Evolutionary conservation across 2,113 vertebrate genomes (phyloP).

Genomic region (Pelecanoides urinatrix): DNA sequence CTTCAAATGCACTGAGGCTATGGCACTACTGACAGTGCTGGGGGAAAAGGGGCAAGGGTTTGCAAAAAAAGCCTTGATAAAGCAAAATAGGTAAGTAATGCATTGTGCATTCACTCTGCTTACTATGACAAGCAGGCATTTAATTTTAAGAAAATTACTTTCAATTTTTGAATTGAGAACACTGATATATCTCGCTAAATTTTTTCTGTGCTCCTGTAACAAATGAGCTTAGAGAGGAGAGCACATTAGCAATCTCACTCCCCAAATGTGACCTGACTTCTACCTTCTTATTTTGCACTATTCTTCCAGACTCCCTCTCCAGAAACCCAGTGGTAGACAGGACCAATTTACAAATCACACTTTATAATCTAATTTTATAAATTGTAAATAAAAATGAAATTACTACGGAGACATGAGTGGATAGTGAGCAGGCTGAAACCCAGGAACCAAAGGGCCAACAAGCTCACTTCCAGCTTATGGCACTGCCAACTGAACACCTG

Average conservation of each 20-base stretch:
- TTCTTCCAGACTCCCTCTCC: neutral
- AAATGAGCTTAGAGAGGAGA: neutral
- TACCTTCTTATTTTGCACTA: neutral
- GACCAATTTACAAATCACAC: neutral
- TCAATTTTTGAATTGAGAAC: neutral
- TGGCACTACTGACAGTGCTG: neutral
- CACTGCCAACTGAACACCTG: neutral
- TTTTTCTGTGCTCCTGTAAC: neutral
- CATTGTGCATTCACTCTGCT: neutral
- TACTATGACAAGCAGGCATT: neutral
- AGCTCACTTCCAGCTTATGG: neutral
- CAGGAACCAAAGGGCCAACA: neutral
- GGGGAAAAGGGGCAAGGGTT: neutral
- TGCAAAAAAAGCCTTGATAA: neutral
- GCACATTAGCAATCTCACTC: neutral
- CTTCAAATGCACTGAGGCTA: neutral
- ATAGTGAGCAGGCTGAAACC: neutral
- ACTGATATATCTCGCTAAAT: fast-evolving
- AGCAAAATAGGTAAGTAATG: neutral
- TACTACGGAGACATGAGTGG: fast-evolving
- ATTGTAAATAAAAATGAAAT: neutral
- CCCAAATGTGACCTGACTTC: neutral
- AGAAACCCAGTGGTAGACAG: neutral
- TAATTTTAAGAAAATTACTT: neutral
- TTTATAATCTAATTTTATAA: neutral